Evolutionary conservation across 2,888 invertebrate species (phyloP), one percentile per base, ranked within the genome.

Genomic region (Allophyes oxyacanthae): DNA sequence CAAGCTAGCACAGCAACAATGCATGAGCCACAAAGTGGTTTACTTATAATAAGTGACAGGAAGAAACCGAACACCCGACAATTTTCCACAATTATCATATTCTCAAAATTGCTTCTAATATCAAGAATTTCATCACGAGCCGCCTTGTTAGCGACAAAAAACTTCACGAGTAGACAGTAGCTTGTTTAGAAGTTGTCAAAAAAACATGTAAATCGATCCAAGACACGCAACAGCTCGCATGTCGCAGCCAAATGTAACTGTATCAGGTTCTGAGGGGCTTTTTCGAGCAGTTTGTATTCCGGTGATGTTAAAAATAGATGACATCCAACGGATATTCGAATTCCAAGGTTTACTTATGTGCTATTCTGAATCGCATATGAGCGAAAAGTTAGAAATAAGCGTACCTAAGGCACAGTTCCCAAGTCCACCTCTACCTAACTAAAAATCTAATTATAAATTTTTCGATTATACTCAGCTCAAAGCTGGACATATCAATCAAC

Each of bases 151-250:
- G 77, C 66, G 81, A 79, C 85, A 81, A 83, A 86, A 83, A 79
- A 77, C 65, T 43, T 66, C 79, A 82, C 72, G 74, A 73, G 80
- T 83, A 91, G 87, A 91, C 91, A 84, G 91, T 90, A 91, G 91
- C 91, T 68, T 66, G 78, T 81, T 88, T 86, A 88, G 84, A 81
- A 82, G 72, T 75, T 81, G 79, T 79, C 73, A 82, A 88, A 87
- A 87, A 87, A 85, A 86, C 83, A 85, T 89, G 91, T 92, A 91
- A 91, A 91, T 89, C 84, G 90, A 87, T 84, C 82, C 76, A 63
- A 64, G 72, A 76, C 92, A 92, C 91, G 92, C 92, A 89, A 92
- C 84, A 57, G 77, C 59, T 78, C 67, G 78, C 85, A 84, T 79
- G 82, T 58, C 64, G 43, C 55, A 52, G 55, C 52, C 50, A 50